These are phyloP conservation scores for Phataginus tricuspis DNA, from an alignment of 2,797 vertebrate species.

Conservation along the genomic window DNA sequence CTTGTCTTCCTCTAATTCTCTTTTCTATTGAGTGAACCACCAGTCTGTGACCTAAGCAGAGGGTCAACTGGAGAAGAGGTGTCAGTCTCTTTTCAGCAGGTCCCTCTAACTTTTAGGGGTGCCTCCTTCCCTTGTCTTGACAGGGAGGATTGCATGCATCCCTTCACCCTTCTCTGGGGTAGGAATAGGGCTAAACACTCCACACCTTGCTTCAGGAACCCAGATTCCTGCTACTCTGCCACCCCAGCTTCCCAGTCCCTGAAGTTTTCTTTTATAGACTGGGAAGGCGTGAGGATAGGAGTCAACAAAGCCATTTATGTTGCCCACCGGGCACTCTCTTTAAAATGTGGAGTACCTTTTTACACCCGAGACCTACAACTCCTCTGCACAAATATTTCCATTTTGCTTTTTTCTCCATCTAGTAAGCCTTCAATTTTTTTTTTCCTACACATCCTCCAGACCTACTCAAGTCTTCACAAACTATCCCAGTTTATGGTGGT, in stretches of 20 bases:
- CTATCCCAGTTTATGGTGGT: background rate
- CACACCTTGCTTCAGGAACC: background rate
- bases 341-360: background rate
- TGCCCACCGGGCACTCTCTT: background rate
- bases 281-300: background rate
- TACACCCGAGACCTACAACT: too few relatives aligned
- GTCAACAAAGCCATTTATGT: background rate
- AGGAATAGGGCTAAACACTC: background rate
- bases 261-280: background rate
- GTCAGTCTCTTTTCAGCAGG: background rate
- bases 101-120: background rate
- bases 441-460: background rate
- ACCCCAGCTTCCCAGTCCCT: background rate
- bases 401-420: background rate
- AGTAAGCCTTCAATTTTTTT: background rate
- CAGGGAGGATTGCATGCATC: background rate
- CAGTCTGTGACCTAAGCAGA: background rate
- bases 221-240: background rate
- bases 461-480: background rate
- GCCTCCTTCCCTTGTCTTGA: background rate
- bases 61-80: background rate
- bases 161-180: background rate
- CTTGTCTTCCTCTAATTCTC: background rate
- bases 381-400: background rate
- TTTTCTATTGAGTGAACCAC: background rate